These are phyloP conservation scores for Eurystomus gularis DNA, from an alignment of 2,113 vertebrate species.

Conservation along the genomic window DNA sequence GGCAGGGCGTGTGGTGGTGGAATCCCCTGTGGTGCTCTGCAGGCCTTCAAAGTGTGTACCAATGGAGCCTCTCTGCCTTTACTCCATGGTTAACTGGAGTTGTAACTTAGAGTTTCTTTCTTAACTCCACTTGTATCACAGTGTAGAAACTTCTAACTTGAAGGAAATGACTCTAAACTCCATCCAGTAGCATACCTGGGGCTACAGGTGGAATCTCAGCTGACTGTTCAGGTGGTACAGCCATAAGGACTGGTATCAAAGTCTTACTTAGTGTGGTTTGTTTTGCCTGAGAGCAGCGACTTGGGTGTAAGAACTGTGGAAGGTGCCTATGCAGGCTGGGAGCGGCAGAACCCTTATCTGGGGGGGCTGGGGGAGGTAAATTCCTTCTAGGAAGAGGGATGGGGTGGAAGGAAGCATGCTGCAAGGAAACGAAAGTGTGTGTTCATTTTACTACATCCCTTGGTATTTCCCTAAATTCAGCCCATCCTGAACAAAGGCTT, in stretches of 20 bases:
- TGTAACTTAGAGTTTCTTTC: not conserved
- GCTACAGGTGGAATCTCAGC: not conserved
- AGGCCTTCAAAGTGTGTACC: fast-evolving
- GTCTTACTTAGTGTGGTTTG: not conserved
- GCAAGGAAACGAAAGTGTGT: not conserved
- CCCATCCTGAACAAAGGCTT: not conserved
- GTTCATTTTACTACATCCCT: not conserved
- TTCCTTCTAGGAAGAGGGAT: not conserved
- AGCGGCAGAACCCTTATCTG: not conserved
- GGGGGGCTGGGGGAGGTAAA: no score
- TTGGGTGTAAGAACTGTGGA: not conserved
- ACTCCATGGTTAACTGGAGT: fast-evolving
- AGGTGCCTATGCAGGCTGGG: not conserved
- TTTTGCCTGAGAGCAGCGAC: not conserved
- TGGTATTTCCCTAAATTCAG: not conserved
- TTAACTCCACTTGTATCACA: fast-evolving
- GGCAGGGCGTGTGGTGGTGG: not conserved
- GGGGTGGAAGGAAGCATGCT: fast-evolving
- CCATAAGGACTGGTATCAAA: fast-evolving
- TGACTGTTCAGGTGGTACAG: not conserved
- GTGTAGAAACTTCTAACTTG: not conserved
- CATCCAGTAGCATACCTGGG: fast-evolving
- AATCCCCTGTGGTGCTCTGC: not conserved
- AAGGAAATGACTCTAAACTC: not conserved
- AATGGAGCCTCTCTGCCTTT: not conserved